Evolutionary conservation across 2,113 vertebrate species (phyloP).

Genomic region (Okapia johnstoni): DNA sequence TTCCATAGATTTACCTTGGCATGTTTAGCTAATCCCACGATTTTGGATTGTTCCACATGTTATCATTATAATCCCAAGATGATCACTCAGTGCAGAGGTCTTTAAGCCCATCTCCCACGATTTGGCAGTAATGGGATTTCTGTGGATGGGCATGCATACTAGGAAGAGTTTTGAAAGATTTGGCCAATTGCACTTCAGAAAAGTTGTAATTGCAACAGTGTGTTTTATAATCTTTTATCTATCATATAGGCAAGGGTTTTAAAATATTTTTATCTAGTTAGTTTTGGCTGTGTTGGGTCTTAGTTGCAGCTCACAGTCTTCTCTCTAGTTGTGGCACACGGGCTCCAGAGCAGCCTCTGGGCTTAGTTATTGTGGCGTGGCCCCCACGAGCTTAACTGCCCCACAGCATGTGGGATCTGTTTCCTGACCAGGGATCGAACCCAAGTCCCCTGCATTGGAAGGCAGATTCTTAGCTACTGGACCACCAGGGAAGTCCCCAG

Average conservation of each 20-base stretch:
- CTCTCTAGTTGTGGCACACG: background rate
- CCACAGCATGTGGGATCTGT: background rate
- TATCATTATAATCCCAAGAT: background rate
- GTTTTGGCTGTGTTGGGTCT: background rate
- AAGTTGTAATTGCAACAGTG: background rate
- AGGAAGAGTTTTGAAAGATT: background rate
- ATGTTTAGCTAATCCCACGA: background rate
- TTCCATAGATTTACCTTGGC: background rate
- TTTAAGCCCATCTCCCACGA: background rate
- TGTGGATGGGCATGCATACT: background rate
- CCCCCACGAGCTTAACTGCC: background rate
- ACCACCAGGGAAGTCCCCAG: background rate
- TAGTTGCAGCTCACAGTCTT: background rate
- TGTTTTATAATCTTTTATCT: background rate
- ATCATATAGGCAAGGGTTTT: background rate
- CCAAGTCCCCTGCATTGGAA: background rate
- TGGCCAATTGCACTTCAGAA: background rate
- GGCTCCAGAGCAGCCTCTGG: background rate
- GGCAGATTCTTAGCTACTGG: background rate
- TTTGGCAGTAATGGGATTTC: background rate
- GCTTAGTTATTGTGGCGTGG: background rate
- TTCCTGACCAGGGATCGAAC: background rate
- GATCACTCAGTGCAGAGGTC: fast-evolving
- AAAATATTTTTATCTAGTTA: background rate
- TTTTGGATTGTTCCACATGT: background rate